Evolutionary conservation across 1,140 invertebrate species (phyloP).

Genomic region (Lordiphosa stackelbergi): DNA sequence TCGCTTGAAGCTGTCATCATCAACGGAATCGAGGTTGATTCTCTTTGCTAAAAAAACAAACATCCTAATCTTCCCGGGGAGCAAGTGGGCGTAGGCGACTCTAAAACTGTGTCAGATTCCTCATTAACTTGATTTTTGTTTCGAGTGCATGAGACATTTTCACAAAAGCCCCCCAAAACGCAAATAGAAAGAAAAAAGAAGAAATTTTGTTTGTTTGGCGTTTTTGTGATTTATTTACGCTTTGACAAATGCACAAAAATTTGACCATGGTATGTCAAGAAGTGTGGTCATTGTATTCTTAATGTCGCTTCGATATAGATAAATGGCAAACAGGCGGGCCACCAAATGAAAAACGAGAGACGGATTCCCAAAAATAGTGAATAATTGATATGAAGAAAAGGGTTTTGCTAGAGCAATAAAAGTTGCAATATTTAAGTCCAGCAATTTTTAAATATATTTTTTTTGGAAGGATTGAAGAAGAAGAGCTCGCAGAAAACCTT

Average conservation of each 20-base stretch:
- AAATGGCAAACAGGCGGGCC: slow-evolving; percentile 53
- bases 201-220: slow-evolving; percentile 41
- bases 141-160: slow-evolving; percentile 51
- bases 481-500: too few species aligned
- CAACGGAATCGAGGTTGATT: slow-evolving; percentile 56
- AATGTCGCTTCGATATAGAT: slow-evolving; percentile 65
- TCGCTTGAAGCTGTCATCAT: slow-evolving; percentile 55
- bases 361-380: neutral
- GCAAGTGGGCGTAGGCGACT: slow-evolving; percentile 41
- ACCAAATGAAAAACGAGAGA: slow-evolving; percentile 1
- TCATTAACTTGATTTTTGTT: slow-evolving; percentile 45
- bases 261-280: slow-evolving; percentile 74
- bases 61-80: slow-evolving; percentile 40
- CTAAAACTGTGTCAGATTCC: slow-evolving; percentile 67
- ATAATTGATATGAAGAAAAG: neutral
- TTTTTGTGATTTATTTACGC: slow-evolving; percentile 71
- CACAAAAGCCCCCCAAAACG: neutral
- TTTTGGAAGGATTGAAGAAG: too few species aligned
- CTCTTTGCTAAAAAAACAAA: slow-evolving; percentile 34
- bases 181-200: too few species aligned
- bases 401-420: too few species aligned
- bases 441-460: too few species aligned
- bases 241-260: slow-evolving; percentile 75
- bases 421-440: too few species aligned
- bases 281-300: slow-evolving; percentile 72